phyloP scores from a whole-genome alignment of 2,113 vertebrate species.

The Pycnonotus jocosus region DNA sequence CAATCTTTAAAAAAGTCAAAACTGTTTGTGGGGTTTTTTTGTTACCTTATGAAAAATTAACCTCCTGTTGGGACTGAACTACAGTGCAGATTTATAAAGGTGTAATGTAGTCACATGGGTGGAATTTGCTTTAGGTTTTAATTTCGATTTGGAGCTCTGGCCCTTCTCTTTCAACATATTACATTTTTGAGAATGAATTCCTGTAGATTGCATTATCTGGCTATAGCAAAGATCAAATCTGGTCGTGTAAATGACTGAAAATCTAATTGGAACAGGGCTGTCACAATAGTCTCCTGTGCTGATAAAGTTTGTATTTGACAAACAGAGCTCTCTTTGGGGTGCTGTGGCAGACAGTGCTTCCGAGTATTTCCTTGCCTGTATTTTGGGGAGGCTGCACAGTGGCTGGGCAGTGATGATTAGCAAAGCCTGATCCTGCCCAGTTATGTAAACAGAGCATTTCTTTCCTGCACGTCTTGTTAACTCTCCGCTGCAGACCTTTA shows the following conservation, averaged over 20 bases:
- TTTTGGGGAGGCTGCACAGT: neutral
- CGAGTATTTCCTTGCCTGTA: neutral
- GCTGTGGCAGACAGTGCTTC: neutral
- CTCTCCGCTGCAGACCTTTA: slow-evolving; percentile 59
- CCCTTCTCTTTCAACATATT: neutral
- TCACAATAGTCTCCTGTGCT: neutral
- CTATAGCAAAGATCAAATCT: neutral
- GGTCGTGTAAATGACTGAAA: neutral
- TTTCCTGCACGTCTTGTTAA: slow-evolving; percentile 60
- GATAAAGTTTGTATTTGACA: neutral
- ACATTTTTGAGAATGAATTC: neutral
- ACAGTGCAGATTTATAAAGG: neutral
- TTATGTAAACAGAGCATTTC: slow-evolving; percentile 41
- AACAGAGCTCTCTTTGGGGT: neutral
- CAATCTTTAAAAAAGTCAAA: neutral
- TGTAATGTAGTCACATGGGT: rapidly evolving
- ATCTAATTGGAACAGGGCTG: neutral
- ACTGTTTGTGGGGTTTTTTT: neutral
- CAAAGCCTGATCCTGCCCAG: neutral
- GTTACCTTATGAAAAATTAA: neutral
- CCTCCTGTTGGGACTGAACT: neutral
- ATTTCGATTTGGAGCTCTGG: neutral
- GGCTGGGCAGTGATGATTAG: neutral
- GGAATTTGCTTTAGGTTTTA: neutral
- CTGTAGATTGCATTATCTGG: neutral